Percentiles rank a stretch among this genome's conserved stretches.
These are phyloP conservation scores for Laothoe populi DNA, from an alignment of 2,888 invertebrate genomes.

Conservation along the genomic window DNA sequence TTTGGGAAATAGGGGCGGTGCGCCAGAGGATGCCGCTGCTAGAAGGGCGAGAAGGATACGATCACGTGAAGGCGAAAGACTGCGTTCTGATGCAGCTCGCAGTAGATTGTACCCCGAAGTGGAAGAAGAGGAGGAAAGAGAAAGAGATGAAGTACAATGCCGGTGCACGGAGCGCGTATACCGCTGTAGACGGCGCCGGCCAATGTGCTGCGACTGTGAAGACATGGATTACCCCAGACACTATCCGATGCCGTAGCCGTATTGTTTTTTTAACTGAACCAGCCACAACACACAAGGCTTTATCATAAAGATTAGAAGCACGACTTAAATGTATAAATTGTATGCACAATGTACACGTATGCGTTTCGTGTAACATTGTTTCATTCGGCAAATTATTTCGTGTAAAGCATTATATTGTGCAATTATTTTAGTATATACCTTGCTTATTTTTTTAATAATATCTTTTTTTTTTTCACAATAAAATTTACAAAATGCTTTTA, in stretches of 20 bases:
- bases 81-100: conserved; percentile 18
- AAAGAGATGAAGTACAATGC: conserved; percentile 37
- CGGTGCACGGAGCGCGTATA: conserved; percentile 44
- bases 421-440: too few species aligned
- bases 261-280: conserved; percentile 36
- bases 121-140: conserved; percentile 41
- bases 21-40: not conserved
- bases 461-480: too few species aligned
- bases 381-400: too few species aligned
- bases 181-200: conserved; percentile 34
- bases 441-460: too few species aligned
- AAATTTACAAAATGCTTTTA: too few species aligned
- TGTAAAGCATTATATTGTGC: too few species aligned
- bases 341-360: too few species aligned
- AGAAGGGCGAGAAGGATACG: conserved; percentile 3
- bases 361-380: too few species aligned
- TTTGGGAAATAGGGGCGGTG: not conserved
- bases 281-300: too few species aligned
- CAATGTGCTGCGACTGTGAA: conserved; percentile 32
- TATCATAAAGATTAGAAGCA: too few species aligned
- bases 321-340: too few species aligned
- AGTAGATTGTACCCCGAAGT: conserved; percentile 40
- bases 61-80: conserved; percentile 12
- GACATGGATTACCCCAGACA: conserved; percentile 39
- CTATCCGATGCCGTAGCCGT: conserved; percentile 37